These are phyloP conservation scores for Dione juno DNA, from an alignment of 2,888 invertebrate species.

Conservation along the genomic window DNA sequence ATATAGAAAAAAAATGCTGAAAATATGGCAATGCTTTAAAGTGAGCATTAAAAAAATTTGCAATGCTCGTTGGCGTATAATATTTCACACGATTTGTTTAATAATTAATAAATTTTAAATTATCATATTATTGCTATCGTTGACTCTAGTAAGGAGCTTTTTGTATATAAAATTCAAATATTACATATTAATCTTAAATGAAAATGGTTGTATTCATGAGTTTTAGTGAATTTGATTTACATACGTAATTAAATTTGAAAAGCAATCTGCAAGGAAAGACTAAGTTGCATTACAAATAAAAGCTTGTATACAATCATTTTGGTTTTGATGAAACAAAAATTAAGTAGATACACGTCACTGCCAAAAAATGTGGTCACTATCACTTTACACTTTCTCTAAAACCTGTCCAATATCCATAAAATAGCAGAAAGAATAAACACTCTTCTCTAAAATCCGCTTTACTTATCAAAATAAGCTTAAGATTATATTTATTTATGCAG, in stretches of 20 bases:
- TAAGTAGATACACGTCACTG: constrained; percentile 47
- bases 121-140: constrained; percentile 17
- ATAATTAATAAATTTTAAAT: constrained; percentile 15
- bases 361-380: constrained; percentile 48
- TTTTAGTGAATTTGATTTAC: constrained; percentile 20
- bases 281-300: constrained; percentile 18
- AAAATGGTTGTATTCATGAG: constrained; percentile 23
- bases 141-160: constrained; percentile 25
- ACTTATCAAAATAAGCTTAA: constrained; percentile 4
- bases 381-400: constrained; percentile 43
- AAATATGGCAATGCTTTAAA: background rate
- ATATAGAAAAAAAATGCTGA: too few relatives aligned
- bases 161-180: constrained; percentile 9
- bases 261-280: constrained; percentile 11
- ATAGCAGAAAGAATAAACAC: constrained; percentile 3
- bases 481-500: background rate
- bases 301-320: constrained; percentile 11
- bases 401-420: constrained; percentile 43
- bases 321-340: constrained; percentile 23
- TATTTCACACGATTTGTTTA: constrained; percentile 1
- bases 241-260: constrained; percentile 3
- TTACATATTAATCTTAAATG: constrained; percentile 4
- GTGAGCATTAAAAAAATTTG: background rate
- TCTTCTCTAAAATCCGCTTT: constrained; percentile 15
- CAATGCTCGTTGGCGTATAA: background rate